Evolutionary conservation across 1,140 invertebrate species (phyloP), one percentile per base, ranked within the genome.

Genomic region (Brachionus koreanus): DNA sequence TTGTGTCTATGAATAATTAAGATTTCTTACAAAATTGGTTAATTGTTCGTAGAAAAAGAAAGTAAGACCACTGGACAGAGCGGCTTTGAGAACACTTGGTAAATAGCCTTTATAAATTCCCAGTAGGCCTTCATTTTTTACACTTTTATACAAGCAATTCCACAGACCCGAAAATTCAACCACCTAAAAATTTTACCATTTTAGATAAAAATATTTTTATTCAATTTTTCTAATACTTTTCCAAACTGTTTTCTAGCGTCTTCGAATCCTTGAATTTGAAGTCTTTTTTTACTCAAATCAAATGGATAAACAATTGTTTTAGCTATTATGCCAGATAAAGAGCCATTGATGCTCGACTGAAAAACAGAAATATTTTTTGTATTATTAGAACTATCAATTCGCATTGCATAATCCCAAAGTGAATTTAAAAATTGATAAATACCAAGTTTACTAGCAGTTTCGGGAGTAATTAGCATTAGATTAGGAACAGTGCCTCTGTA

Each of bases 191-290:
- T n/a, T n/a, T n/a, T n/a, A n/a, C n/a, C n/a, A n/a, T n/a, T n/a
- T n/a, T n/a, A n/a, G n/a, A n/a, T n/a, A n/a, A n/a, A n/a, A n/a
- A n/a, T 25, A 67, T 4, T 23, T 19, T 23, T 6, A 16, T 9
- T 13, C n/a, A n/a, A 88, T 16, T 81, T 39, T 46, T 85, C 83
- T 84, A 29, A 29, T 29, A 89, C 88, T 84, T 91, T 89, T 69
- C 94, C 94, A 90, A 94, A 95, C 75, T 88, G 86, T 83, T 87
- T 87, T 57, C 94, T 91, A 76, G 92, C 91, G 74, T 92, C 86
- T 84, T 94, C 91, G 88, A 96, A 95, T 23, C 94, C 94, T 89
- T 94, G 93, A 82, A 96, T 91, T 88, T 97, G 94, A 69, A 96
- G 86, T 83, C 94, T 89, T 88, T 95, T 96, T 86, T 94, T 94